These are phyloP conservation scores for Sternotherus odoratus DNA, from an alignment of 2,797 vertebrate genomes.

Conservation along the genomic window DNA sequence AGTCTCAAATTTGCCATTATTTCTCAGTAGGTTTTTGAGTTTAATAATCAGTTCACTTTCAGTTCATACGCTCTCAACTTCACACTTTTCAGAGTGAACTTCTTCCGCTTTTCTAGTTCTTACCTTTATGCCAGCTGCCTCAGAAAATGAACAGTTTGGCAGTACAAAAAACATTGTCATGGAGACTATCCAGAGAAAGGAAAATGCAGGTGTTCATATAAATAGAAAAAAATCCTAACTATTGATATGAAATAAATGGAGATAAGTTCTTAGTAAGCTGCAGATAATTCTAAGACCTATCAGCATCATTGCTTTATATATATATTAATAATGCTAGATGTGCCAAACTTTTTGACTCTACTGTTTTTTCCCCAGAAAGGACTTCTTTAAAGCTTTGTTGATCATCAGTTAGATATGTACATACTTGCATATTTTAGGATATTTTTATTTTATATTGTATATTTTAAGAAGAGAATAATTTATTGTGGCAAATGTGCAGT, in stretches of 20 bases:
- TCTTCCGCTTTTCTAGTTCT: background rate
- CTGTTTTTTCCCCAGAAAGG: background rate
- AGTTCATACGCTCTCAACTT: background rate
- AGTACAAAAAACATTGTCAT: slow-evolving; percentile 41
- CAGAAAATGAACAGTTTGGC: slow-evolving; percentile 31
- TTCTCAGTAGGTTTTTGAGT: slow-evolving; percentile 9
- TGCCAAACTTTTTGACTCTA: background rate
- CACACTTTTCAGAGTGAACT: background rate
- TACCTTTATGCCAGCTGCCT: background rate
- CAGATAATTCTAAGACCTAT: background rate
- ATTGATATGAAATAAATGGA: background rate
- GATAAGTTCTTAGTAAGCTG: no score
- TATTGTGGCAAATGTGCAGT: background rate
- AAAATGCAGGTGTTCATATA: slow-evolving; percentile 41
- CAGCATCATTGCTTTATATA: background rate
- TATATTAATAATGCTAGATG: background rate
- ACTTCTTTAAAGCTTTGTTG: background rate
- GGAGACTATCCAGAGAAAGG: slow-evolving; percentile 52
- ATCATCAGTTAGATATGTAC: background rate
- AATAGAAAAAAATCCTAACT: background rate
- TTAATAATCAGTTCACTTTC: slow-evolving; percentile 16
- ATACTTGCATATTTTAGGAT: no score
- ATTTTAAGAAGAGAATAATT: background rate
- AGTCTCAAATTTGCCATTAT: background rate
- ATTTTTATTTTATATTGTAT: no score